Base-by-base conservation (phyloP, 2,113 vertebrate species). In the Cebus imitator region DNA sequence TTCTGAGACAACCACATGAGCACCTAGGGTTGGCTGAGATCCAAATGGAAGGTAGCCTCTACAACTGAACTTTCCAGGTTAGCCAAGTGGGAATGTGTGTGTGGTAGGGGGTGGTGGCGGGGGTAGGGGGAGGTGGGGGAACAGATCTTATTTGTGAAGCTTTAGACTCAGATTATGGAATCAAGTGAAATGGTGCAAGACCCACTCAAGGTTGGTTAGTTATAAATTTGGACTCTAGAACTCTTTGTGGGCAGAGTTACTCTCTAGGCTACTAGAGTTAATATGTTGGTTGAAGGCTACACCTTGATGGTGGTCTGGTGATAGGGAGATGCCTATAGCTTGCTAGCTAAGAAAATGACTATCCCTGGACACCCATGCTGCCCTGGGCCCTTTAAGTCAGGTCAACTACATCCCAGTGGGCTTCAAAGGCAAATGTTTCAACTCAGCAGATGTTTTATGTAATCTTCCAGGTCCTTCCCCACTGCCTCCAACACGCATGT, bases 1-100 rank as follows among this genome's bases (percentile, higher is more conserved):
- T 98, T 98, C 95, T 97, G 86, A 98, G 98, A 98, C 95, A 98
- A 97, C 43, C 96, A 7, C 88, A 7, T 90, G 94, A 95, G 85
- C 90, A 97, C 91, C 97, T 93, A 84, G 66, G 80, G 66, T 73
- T 97, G 98, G 93, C 94, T 40, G 58, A 50, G 16, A 98, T 89
- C 94, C 97, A 97, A 66, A 92, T 96, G 75, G 87, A 98, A 97
- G 96, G 87, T 87, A 91, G 80, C 79, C 48, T 95, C 0, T 89
- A 70, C 52, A 88, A 93, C 9, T 52, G 78, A 97, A 97, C 72
- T 97, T 90, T 87, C 93, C 89, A 97, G 97, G 96, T 93, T 95
- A 96, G 52, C 57, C 90, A 85, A 97, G 92, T 87, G 78, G 32
- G 35, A 43, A 11, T 25, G 3, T 5, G 10, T 61, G 58, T 91